Base-by-base conservation (phyloP, 2,113 vertebrate genomes). In the Paralichthys olivaceus region DNA sequence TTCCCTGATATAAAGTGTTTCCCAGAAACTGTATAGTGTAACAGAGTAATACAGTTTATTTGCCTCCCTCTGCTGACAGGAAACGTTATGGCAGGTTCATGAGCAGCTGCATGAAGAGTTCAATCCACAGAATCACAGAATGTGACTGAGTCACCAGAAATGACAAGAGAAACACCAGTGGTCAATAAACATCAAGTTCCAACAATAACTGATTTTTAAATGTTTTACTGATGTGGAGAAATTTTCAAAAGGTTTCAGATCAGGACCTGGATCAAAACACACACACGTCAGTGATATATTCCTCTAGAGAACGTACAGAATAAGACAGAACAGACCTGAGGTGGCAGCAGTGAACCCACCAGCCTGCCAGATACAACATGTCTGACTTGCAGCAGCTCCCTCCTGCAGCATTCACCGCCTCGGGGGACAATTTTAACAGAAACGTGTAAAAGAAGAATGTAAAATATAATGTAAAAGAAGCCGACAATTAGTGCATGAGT, bases 41-140 rank as follows among this genome's bases (percentile, higher is more conserved):
- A n/a, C n/a, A 25, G 23, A 25, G 53, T 55, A 60, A 37, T 34
- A 40, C 14, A 62, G 28, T 3, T 34, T 12, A 7, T 75, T 43
- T 90, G 86, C 69, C 83, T 80, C 87, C 85, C 65, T 51, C 90
- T 77, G 26, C 67, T 86, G 87, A 81, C 1, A 8, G 62, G 15
- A 53, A 8, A 20, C 11, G 2, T 28, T 19, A 72, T 4, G 8
- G 19, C 26, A 51, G 20, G 1, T 11, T 0, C 3, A 53, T 7
- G n/a, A 40, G 8, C 53, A 20, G 61, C 47, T 43, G 23, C 53
- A 19, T 25, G 23, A 0, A 9, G 23, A 49, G 22, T 32, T 7
- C 1, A 20, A 5, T 20, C 40, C 43, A n/a, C 15, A 37, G 19
- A 20, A 17, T 11, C 22, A 15, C 53, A 23, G 53, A 54, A 54